These are phyloP conservation scores for Speoplatyrhinus poulsoni DNA, from an alignment of 2,113 vertebrate genomes.

Conservation along the genomic window DNA sequence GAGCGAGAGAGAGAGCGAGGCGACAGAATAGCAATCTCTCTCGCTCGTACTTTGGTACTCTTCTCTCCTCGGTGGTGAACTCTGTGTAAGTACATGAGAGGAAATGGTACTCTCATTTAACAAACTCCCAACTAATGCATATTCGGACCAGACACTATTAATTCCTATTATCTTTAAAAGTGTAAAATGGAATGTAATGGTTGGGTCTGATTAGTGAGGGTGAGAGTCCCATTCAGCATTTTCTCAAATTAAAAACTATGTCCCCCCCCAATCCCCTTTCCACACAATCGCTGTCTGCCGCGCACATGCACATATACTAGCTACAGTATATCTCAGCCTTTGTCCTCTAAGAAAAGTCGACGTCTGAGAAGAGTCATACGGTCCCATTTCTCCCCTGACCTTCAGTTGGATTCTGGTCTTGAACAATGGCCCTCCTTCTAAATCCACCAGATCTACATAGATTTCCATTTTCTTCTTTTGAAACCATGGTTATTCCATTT, in stretches of 20 bases:
- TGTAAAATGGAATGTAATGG: constrained; percentile 72
- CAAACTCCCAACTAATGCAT: constrained; percentile 61
- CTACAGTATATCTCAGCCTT: constrained; percentile 43
- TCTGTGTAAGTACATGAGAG: constrained; percentile 68
- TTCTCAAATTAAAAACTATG: constrained; percentile 66
- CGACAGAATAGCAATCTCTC: constrained; percentile 65
- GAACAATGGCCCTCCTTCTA: constrained; percentile 62
- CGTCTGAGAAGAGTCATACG: constrained; percentile 52
- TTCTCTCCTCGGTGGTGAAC: constrained; percentile 49
- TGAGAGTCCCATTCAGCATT: constrained; percentile 67
- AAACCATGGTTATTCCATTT: constrained; percentile 40
- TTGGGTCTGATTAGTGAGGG: constrained; percentile 74
- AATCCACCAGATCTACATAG: constrained; percentile 59
- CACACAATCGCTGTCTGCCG: not conserved
- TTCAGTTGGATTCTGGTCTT: constrained; percentile 59
- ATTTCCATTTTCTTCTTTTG: constrained; percentile 47
- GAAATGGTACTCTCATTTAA: constrained; percentile 69
- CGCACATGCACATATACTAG: constrained; percentile 11
- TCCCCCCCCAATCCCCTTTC: constrained; percentile 27
- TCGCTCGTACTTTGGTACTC: constrained; percentile 66
- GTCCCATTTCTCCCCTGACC: constrained; percentile 61
- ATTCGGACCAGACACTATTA: constrained; percentile 75
- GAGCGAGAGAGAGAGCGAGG: not conserved
- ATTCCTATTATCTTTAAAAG: constrained; percentile 78
- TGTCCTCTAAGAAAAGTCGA: constrained; percentile 59